Evolutionary conservation across 1,140 invertebrate species (phyloP), one percentile per base, ranked within the genome.

Genomic region (Phymastichus coffea): DNA sequence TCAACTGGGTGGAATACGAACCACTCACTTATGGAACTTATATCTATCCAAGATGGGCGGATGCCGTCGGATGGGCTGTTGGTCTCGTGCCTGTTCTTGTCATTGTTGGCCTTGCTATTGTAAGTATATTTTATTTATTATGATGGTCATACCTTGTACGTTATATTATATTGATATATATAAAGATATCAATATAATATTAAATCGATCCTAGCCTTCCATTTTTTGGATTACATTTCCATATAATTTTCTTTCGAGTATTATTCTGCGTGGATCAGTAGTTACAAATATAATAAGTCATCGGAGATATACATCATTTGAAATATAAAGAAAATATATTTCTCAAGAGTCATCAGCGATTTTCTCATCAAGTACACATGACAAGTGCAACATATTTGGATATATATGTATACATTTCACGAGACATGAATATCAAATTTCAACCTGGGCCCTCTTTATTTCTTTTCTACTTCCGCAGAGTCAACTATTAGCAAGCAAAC

Each of bases 1-100:
- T 93, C 77, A 92, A 91, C 67, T 90, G 88, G 88, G 84, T 92
- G 22, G 87, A 92, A 65, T 92, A 92, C 69, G 87, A 87, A 54
- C 88, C 88, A 0, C 82, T 88, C 0, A 85, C 81, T 0, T 89
- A 88, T 64, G 92, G 91, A 0, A 79, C 83, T 49, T 89, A 88
- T 64, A 81, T 87, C 4, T 93, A 91, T 72, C 91, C 91, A 0
- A 75, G 81, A 63, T 92, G 89, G 88, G 89, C 89, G 0, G 86
- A 91, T 68, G 82, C 84, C 1, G 81, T 91, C n/a, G 90, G 91
- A 6, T 93, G 90, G 90, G 74, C 85, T 2, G 81, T 93, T 20
- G 87, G 90, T 0, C 78, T 88, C 10, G 68, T 89, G 61, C 89
- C 90, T 0, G 86, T 92, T 1, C 60, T 85, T 6, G 84, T 90